Evolutionary conservation across 2,888 invertebrate genomes (phyloP).

Genomic region (Pinctada fucata): DNA sequence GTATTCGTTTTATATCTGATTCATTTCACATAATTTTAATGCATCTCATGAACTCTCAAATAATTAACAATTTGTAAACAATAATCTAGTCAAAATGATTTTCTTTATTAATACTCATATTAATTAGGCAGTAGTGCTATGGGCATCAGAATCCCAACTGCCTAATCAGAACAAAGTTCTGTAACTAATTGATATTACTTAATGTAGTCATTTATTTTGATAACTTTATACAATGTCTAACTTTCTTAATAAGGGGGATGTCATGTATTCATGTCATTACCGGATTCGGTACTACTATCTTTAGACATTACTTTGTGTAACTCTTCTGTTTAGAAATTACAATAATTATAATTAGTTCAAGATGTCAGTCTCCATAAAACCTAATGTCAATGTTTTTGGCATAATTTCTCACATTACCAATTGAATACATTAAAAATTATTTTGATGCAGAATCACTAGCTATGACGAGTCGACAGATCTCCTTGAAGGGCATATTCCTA

Average conservation of each 20-base stretch:
- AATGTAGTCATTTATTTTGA: neutral
- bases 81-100: neutral
- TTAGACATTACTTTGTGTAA: neutral
- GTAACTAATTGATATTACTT: neutral
- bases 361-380: neutral
- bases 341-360: neutral
- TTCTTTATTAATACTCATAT: neutral
- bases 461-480: no score
- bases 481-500: no score
- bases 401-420: no score
- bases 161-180: conserved; percentile 4
- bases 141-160: neutral
- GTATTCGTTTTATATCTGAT: neutral
- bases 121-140: conserved; percentile 1
- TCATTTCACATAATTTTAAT: neutral
- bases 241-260: conserved; percentile 3
- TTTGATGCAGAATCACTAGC: no score
- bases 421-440: no score
- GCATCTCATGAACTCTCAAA: neutral
- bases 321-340: neutral
- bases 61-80: neutral
- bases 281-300: neutral
- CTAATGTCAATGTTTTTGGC: no score
- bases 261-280: conserved; percentile 1
- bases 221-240: neutral